Base-by-base conservation (phyloP, 2,888 invertebrate genomes). In the Lasioglossum malachurum region DNA sequence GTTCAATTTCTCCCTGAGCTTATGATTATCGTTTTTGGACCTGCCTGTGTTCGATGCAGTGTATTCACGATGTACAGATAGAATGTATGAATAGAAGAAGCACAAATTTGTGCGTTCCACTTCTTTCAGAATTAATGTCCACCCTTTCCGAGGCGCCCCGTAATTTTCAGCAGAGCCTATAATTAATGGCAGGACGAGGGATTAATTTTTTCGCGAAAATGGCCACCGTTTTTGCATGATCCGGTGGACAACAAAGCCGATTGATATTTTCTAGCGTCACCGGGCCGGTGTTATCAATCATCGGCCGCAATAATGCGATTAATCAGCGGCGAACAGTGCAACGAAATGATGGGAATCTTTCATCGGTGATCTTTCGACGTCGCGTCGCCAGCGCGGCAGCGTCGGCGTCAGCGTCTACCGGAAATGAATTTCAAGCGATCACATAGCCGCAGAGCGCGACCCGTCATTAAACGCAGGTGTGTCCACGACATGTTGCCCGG, bases 391-490 rank as follows among this genome's bases (percentile, higher is more conserved):
- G 23, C 53, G 53, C 53, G 53, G 8, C 23, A 23, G 23, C 53
- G 53, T 53, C 53, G 3, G 4, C n/a, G 46, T 35, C 27, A 10
- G 35, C 16, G 72, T 44, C 14, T 8, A 35, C 67, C 35, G 67
- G 67, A 31, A 67, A 35, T 35, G 23, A 67, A 67, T 35, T 67
- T 67, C 35, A 64, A 64, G 64, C 67, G 67, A 67, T 31, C 16
- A 16, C 31, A 31, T 16, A 19, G 35, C 67, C 35, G 31, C 35
- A 8, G 19, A n/a, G 19, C 8, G 67, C 67, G 31, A 80, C 67
- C 80, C 75, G 83, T 82, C 78, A 86, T 86, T 86, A 86, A 86
- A 80, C 80, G 83, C 86, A 87, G 87, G 87, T 87, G 87, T 83
- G 86, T 75, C 83, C 64, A 69, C 75, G 80, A 81, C 77, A 80